Conservation (phyloP, 2,113 vertebrate genomes). For the Sebastes schlegelii region DNA sequence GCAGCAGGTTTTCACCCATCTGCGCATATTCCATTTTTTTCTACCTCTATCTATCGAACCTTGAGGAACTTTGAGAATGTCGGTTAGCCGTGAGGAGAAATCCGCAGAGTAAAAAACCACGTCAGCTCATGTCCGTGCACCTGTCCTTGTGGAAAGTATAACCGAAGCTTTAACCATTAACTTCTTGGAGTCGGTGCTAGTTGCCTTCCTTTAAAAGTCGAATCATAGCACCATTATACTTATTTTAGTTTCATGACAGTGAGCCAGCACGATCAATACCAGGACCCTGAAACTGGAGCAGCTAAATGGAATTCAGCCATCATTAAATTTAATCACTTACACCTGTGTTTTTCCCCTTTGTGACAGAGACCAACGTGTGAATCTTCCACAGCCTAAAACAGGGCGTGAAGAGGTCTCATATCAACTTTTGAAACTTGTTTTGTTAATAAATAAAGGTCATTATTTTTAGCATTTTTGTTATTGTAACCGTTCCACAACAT, state of each 20-base stretch:
- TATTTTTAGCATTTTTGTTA: not conserved
- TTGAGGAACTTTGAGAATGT: too few species aligned
- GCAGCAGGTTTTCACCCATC: too few species aligned
- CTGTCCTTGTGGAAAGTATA: too few species aligned
- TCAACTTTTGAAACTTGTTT: not conserved
- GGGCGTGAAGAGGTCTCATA: not conserved
- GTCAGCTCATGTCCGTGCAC: too few species aligned
- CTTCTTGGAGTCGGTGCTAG: not conserved
- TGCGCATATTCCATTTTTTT: too few species aligned
- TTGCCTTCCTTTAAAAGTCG: not conserved
- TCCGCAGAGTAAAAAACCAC: too few species aligned
- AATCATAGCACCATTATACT: not conserved
- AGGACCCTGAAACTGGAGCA: not conserved
- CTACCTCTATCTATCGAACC: too few species aligned
- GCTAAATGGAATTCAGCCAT: not conserved
- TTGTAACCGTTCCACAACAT: too few species aligned
- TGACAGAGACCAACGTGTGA: not conserved
- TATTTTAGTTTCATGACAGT: not conserved
- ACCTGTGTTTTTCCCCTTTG: not conserved
- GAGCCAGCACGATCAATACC: not conserved
- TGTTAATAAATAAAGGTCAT: not conserved
- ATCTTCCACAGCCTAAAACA: not conserved
- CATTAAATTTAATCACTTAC: not conserved
- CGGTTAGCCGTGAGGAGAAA: too few species aligned
- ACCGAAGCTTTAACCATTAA: too few species aligned